Conservation (phyloP, 2,797 vertebrate genomes). For the Acanthornis magna region DNA sequence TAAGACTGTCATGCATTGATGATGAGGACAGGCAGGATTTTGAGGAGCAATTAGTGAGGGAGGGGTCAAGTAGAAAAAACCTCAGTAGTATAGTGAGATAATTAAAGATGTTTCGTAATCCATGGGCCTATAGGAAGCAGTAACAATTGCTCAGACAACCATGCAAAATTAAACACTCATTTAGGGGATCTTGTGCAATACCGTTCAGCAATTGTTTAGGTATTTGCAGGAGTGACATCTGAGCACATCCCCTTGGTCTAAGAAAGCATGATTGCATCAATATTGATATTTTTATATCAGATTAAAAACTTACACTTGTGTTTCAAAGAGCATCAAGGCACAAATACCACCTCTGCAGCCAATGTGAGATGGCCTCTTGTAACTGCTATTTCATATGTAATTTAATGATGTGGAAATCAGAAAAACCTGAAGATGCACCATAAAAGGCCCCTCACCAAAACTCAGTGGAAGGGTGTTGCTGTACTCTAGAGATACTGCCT, state of each 20-base stretch:
- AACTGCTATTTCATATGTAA: neutral
- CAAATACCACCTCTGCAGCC: neutral
- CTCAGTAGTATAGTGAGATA: neutral
- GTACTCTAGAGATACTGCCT: neutral
- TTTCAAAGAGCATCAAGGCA: neutral
- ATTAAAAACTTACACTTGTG: neutral
- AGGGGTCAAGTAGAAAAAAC: neutral
- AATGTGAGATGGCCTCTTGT: neutral
- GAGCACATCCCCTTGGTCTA: neutral
- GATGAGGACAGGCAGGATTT: neutral
- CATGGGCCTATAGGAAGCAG: neutral
- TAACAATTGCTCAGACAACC: slow-evolving; percentile 12
- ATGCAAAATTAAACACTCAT: neutral
- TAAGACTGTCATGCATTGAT: neutral
- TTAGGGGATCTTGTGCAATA: neutral
- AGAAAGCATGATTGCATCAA: neutral
- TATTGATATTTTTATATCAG: neutral
- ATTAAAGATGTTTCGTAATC: slow-evolving; percentile 17
- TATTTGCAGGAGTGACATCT: neutral
- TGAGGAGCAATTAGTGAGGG: slow-evolving; percentile 26
- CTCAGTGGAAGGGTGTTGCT: neutral
- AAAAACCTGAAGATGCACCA: neutral
- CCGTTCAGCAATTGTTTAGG: neutral
- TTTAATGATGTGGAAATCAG: neutral
- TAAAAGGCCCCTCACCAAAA: neutral